These are phyloP conservation scores for Ferrisia virgata DNA, from an alignment of 2,888 invertebrate genomes.

Conservation along the genomic window DNA sequence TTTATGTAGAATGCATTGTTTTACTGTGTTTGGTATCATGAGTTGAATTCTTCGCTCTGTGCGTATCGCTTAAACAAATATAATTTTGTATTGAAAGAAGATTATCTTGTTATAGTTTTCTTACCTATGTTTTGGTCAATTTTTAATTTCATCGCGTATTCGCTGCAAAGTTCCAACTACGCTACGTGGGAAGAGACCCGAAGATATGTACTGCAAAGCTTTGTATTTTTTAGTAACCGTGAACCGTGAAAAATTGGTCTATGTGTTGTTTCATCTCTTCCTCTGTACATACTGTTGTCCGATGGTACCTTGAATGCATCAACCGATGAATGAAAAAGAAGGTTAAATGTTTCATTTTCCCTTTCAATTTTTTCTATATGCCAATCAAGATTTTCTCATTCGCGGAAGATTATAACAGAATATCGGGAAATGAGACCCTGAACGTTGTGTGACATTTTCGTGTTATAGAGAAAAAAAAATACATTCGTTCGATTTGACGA, in stretches of 20 bases:
- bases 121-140: neutral
- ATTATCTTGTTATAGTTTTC: neutral
- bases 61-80: neutral
- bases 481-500: neutral
- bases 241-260: conserved; percentile 41
- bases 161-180: neutral
- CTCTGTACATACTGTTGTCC: neutral
- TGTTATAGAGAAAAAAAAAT: neutral
- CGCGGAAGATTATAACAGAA: neutral
- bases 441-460: neutral
- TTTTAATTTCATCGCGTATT: neutral
- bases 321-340: neutral
- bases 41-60: neutral
- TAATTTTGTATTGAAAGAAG: neutral
- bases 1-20: neutral
- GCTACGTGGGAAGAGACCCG: neutral
- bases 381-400: conserved; percentile 15
- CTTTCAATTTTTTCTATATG: neutral
- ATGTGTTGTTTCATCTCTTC: neutral
- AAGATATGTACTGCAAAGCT: neutral
- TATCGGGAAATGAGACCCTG: neutral
- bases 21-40: neutral
- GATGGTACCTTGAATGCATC: neutral
- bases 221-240: conserved; percentile 29
- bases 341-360: neutral